These are phyloP conservation scores for Protonibea diacanthus DNA, from an alignment of 2,797 vertebrate species.

Conservation along the genomic window DNA sequence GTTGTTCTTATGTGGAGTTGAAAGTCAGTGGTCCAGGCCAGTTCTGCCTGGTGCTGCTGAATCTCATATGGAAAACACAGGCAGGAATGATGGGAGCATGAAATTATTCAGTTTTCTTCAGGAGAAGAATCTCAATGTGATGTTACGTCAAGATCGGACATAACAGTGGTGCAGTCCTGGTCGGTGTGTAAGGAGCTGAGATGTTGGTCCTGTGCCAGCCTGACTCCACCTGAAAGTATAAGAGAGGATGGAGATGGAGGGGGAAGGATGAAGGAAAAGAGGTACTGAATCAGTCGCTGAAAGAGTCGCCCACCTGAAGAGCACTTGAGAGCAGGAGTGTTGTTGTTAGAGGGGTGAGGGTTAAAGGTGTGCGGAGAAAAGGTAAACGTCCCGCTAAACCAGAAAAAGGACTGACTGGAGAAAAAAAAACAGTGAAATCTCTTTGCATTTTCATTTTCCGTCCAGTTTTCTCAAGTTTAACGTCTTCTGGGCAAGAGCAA, in stretches of 20 bases:
- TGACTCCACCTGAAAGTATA: conserved; percentile 73
- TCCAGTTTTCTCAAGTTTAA: conserved; percentile 32
- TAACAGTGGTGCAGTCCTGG: conserved; percentile 42
- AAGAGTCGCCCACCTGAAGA: conserved; percentile 30
- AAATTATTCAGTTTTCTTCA: conserved; percentile 26
- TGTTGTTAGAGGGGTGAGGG: conserved; percentile 19
- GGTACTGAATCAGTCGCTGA: conserved; percentile 53
- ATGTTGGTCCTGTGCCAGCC: conserved; percentile 39
- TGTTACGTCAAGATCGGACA: conserved; percentile 36
- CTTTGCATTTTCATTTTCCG: neutral
- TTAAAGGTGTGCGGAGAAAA: conserved; percentile 27
- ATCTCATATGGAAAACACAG: conserved; percentile 57
- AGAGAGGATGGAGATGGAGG: conserved; percentile 70
- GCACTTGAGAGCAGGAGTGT: conserved; percentile 14
- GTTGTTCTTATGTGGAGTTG: conserved; percentile 32
- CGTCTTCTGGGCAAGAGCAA: conserved; percentile 20
- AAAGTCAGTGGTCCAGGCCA: conserved; percentile 46
- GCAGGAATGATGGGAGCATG: conserved; percentile 11
- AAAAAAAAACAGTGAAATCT: conserved; percentile 10
- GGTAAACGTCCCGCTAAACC: conserved; percentile 27
- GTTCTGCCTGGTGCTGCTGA: conserved; percentile 29
- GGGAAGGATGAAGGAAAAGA: conserved; percentile 63
- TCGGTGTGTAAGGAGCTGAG: conserved; percentile 48
- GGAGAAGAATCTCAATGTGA: conserved; percentile 35
- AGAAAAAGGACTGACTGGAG: conserved; percentile 7